These are phyloP conservation scores for Trochalopteron elliotii DNA, from an alignment of 2,113 vertebrate genomes.

Conservation along the genomic window DNA sequence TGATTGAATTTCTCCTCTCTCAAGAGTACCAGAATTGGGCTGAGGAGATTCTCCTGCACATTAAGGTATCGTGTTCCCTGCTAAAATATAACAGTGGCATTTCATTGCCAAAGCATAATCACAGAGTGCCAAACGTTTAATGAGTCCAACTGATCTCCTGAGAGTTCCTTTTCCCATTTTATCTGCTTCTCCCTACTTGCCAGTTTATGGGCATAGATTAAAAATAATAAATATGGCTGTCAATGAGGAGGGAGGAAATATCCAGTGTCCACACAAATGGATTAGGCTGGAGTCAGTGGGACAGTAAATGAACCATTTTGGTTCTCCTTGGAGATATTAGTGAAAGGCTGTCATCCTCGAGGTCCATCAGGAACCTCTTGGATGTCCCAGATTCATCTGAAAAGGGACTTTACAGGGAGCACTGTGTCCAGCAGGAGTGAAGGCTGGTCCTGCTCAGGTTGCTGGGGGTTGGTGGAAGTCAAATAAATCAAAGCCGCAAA, in stretches of 20 bases:
- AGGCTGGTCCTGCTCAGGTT: neutral
- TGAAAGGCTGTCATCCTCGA: neutral
- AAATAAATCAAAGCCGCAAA: no score
- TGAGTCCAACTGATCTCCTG: neutral
- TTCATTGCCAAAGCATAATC: neutral
- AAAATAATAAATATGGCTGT: neutral
- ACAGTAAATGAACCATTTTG: neutral
- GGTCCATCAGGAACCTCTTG: neutral
- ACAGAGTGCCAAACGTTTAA: conserved; percentile 21
- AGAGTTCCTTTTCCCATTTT: neutral
- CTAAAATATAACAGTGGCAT: neutral
- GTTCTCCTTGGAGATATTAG: neutral
- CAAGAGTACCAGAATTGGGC: conserved; percentile 5
- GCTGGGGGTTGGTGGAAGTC: neutral
- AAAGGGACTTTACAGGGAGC: neutral
- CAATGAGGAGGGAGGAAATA: neutral
- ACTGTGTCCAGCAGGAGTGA: rapidly evolving
- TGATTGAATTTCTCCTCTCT: conserved; percentile 11
- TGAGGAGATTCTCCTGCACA: neutral
- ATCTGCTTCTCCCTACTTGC: neutral
- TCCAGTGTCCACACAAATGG: neutral
- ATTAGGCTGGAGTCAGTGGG: neutral
- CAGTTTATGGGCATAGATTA: neutral
- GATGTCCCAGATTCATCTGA: neutral
- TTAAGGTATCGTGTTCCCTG: neutral